Evolutionary conservation across 2,888 invertebrate genomes (phyloP), one percentile per base, ranked within the genome.

Genomic region (Ophion slaviceki): DNA sequence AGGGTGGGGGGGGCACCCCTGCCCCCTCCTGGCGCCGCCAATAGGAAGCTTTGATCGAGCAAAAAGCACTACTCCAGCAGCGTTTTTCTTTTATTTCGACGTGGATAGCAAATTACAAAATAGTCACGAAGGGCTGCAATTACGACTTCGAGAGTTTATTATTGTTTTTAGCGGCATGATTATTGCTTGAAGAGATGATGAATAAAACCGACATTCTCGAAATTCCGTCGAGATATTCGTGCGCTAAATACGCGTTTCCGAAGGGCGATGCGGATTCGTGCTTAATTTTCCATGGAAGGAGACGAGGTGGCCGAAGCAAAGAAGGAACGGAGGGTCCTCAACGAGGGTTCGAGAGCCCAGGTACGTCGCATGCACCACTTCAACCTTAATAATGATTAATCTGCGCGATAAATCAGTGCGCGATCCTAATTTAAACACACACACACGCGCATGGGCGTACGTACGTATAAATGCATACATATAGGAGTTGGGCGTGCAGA

Each of bases 331-430:
- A 62, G 70, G 57, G 17, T 24, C 36, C 71, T 71, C 62, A 53
- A 64, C n/a, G 53, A 71, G 62, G 62, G 53, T 71, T 64, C 28
- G 70, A 20, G 71, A 71, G 36, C 53, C 36, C 62, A 47, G 62
- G 71, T 79, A 71, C 71, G 71, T 71, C 62, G 71, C 71, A 71
- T 71, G 70, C 71, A 71, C 36, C 71, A 53, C 57, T 28, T 79
- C 70, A 77, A 80, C 80, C 72, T 80, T 82, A 80, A 86, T 83
- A 83, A 83, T 86, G 83, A 86, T 80, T 80, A 86, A 86, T 86
- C 64, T 78, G 68, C 14, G 47, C 77, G 62, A 83, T 83, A 80
- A 83, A 86, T 86, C 86, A 83, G 62, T 36, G 68, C 32, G 67
- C 57, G 24, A 62, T 83, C 80, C 80, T 83, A 80, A 86, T 86